A percentile compares a stretch with the other conserved stretches of the same genome.
phyloP scores from a whole-genome alignment of 2,888 invertebrate species.

The Thecocarcelia acutangulata region DNA sequence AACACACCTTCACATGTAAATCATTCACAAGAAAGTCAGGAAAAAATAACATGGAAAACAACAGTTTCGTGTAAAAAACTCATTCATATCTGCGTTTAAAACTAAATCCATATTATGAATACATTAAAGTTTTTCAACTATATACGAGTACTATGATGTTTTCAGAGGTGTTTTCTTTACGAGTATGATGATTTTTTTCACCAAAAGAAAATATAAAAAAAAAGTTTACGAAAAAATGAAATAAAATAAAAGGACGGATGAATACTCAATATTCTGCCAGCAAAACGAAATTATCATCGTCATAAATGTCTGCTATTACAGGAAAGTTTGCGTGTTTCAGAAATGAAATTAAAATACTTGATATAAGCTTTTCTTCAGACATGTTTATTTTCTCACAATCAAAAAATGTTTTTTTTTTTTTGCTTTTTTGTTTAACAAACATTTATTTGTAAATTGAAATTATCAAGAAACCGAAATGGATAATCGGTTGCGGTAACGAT shows the following conservation, averaged over 20 bases:
- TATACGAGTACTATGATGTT: slow-evolving; percentile 1
- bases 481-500: too few species aligned
- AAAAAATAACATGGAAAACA: slow-evolving; percentile 35
- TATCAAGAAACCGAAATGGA: slow-evolving; percentile 18
- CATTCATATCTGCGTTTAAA: slow-evolving; percentile 48
- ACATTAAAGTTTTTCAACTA: slow-evolving; percentile 56
- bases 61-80: slow-evolving; percentile 61
- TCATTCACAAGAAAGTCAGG: slow-evolving; percentile 56
- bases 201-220: not conserved
- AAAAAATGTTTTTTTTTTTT: slow-evolving; percentile 17
- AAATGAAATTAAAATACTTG: slow-evolving; percentile 23
- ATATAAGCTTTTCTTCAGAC: slow-evolving; percentile 33
- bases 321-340: slow-evolving; percentile 59
- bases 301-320: slow-evolving; percentile 27
- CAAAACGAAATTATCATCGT: slow-evolving; percentile 29
- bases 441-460: slow-evolving; percentile 54
- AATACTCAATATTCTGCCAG: slow-evolving; percentile 53
- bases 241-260: slow-evolving; percentile 9
- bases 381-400: slow-evolving; percentile 65
- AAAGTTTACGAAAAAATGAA: too few species aligned
- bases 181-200: slow-evolving; percentile 4
- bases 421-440: slow-evolving; percentile 32
- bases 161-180: slow-evolving; percentile 20
- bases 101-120: slow-evolving; percentile 59
- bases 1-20: slow-evolving; percentile 64